These are phyloP conservation scores for Montifringilla adamsi DNA, from an alignment of 2,113 vertebrate species.

Conservation along the genomic window DNA sequence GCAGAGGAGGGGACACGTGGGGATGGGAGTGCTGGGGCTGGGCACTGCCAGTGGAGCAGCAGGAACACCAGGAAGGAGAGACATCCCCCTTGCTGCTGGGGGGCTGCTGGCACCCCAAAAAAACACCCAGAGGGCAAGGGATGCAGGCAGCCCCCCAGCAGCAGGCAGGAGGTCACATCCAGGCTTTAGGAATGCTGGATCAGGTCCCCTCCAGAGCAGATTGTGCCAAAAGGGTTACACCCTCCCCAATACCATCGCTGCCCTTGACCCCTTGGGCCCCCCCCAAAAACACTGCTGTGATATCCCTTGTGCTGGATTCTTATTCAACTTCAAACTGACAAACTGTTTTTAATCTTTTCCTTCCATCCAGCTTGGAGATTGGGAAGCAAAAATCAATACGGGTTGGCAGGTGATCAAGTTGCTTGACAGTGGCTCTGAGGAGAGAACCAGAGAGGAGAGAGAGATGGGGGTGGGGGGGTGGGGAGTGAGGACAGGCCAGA, in stretches of 20 bases:
- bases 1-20: background rate
- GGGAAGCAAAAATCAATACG: conserved; percentile 99
- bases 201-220: background rate
- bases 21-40: background rate
- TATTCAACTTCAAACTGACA: conserved; percentile 99
- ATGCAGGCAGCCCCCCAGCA: background rate
- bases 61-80: rapidly evolving
- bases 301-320: conserved; percentile 89
- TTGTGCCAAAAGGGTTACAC: conserved; percentile 47
- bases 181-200: background rate
- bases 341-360: conserved; percentile 99
- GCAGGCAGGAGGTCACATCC: background rate
- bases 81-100: rapidly evolving
- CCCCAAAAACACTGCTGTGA: conserved; percentile 63
- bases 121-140: background rate
- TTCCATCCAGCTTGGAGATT: conserved; percentile 95
- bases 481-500: background rate
- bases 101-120: background rate
- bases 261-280: conserved; percentile 55
- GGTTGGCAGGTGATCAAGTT: conserved; percentile 96
- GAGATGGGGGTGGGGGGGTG: background rate
- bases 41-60: background rate
- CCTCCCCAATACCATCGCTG: background rate
- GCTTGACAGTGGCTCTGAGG: conserved; percentile 75
- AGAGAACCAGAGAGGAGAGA: conserved; percentile 19